Base-by-base conservation (phyloP, 2,888 invertebrate species). In the Unio pictorum region DNA sequence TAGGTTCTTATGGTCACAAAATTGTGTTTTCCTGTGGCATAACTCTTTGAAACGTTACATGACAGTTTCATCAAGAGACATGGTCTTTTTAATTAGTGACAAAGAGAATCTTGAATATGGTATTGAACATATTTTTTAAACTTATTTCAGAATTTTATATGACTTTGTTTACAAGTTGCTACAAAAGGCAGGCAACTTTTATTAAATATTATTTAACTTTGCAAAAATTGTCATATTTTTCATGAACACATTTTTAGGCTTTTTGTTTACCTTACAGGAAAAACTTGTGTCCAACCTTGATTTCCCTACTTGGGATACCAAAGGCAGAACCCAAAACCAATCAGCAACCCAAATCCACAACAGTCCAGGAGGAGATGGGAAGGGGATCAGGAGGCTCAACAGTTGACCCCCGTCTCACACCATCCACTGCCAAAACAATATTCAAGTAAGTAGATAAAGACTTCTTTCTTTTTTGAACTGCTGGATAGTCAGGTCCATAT, bases 241-340 rank as follows among this genome's bases (percentile, higher is more conserved):
- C n/a, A 62, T 30, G 28, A 26, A 17, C n/a, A 30, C n/a, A n/a
- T 62, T 62, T 62, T 8, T 45, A 45, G 3, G 18, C 1, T 23
- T 4, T 23, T 1, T 30, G 57, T 26, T 63, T 69, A 60, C 26
- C 0, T 74, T 78, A 3, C 80, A 90, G 97, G 97, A 96, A 97
- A 89, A 94, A 96, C 84, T 95, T 97, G 86, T 97, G 96, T 84
- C 97, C 97, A 0, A 94, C 95, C 1, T 91, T 97, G 76, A 94
- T 97, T 69, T 94, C 95, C 0, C 94, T 97, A 71, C 92, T 97
- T 4, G 97, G 97, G 0, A 95, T 96, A 15, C 97, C 97, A 0
- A 93, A 95, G 66, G 94, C 95, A 73, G 95, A 95, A 83, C 94
- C 94, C 18, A 86, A 94, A 94, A 84, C 94, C 94, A 73, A 93